phyloP scores from a whole-genome alignment of 1,140 invertebrate genomes.

The Zelostemma sp. region DNA sequence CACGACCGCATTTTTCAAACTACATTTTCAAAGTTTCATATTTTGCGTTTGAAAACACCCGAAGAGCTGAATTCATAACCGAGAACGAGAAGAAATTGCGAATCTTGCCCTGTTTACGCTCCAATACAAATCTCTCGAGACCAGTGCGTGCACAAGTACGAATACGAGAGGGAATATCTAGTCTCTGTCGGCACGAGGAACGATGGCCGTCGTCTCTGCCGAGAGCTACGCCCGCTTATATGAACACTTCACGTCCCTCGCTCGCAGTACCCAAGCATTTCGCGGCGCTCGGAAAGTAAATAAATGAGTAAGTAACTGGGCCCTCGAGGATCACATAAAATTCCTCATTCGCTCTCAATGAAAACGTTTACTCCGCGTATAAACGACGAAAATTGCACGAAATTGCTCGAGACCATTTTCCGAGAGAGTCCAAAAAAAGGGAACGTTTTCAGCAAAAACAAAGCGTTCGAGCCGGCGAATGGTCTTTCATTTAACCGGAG shows the following conservation, averaged over 20 bases:
- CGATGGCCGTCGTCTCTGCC: too few relatives aligned
- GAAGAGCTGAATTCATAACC: neutral
- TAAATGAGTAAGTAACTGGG: neutral
- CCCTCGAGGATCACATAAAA: neutral
- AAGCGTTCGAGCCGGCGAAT: too few relatives aligned
- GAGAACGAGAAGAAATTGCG: neutral
- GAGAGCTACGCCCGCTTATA: neutral
- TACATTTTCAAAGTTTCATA: too few relatives aligned
- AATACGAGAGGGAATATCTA: neutral
- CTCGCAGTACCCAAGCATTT: neutral
- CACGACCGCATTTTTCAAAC: too few relatives aligned
- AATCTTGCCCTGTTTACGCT: conserved; percentile 5
- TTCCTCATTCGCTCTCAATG: neutral
- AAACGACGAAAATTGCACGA: too few relatives aligned
- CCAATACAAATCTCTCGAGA: neutral
- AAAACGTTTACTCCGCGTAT: neutral
- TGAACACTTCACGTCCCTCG: neutral
- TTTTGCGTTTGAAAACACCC: too few relatives aligned
- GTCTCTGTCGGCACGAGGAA: too few relatives aligned
- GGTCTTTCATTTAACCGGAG: neutral
- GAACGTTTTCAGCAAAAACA: neutral
- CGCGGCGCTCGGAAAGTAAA: neutral
- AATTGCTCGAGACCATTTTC: too few relatives aligned
- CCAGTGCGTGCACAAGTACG: neutral
- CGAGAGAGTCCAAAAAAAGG: neutral